Base-by-base conservation (phyloP, 2,888 invertebrate species). In the Leptinotarsa peninsularis region DNA sequence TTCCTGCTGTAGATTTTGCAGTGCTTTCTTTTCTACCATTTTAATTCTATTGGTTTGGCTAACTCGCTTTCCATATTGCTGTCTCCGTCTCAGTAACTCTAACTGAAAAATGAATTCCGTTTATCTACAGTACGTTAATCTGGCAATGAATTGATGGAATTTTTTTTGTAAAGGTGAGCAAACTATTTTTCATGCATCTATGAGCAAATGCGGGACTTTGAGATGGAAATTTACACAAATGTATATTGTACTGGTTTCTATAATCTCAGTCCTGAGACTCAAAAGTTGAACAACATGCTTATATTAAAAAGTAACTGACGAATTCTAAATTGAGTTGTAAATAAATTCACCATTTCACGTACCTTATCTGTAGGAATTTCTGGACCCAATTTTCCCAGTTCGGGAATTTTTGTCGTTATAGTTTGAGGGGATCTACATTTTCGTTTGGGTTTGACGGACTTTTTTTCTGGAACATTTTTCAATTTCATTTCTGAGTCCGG, bases 1-100 rank as follows among this genome's bases (percentile, higher is more conserved):
- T 75, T 82, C 81, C 67, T 78, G 66, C 67, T 78, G 75, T 33
- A 82, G 71, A 73, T 78, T 76, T 74, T 79, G 69, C 13, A 82
- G 71, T 50, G 80, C 76, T 67, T 79, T 78, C 66, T 71, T 76
- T 66, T 84, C 84, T 72, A 77, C 67, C 56, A 83, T 77, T 72
- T 81, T 80, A 15, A 84, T 81, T 71, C 79, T 79, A 69, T 84
- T 83, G 54, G 75, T 81, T 66, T 81, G 75, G 74, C 82, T 84
- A 27, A 77, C 83, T 73, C 76, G 79, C 56, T 70, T 81, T 10
- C 84, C 84, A 67, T 84, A 84, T 71, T 76, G 76, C 67, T 82
- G 82, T 49, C 83, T 52, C 70, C 67, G 81, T 71, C 78, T 80
- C 60, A 81, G 71, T 43, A 77, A 68, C 60, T 82, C 81, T 68